phyloP scores from a whole-genome alignment of 1,140 invertebrate genomes.

The Lasioglossum albipes region DNA sequence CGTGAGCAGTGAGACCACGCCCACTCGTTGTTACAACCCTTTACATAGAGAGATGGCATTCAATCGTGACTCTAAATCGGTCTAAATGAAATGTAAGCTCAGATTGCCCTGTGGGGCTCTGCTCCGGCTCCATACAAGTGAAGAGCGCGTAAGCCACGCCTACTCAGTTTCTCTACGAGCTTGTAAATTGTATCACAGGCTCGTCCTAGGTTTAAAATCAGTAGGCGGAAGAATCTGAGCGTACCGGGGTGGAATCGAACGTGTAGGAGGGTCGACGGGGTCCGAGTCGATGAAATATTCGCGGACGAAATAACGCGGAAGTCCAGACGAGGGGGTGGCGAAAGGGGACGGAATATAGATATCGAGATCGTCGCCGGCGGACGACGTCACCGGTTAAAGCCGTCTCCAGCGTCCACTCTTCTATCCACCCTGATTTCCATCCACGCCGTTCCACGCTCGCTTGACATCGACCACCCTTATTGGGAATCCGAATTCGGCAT shows the following conservation, averaged over 20 bases:
- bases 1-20: no score
- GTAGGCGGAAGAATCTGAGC: no score
- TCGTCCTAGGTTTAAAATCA: no score
- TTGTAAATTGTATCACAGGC: no score
- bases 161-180: no score
- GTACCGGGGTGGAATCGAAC: neutral
- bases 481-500: constrained; percentile 64
- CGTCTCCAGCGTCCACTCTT: constrained; percentile 45
- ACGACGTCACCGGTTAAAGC: constrained; percentile 48
- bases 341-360: constrained; percentile 30
- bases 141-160: no score
- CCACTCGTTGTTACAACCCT: no score
- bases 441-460: constrained; percentile 41
- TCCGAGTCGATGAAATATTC: constrained; percentile 24
- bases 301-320: constrained; percentile 36
- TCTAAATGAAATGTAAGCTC: no score
- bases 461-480: constrained; percentile 46
- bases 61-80: no score
- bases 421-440: constrained; percentile 42
- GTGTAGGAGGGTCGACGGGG: neutral
- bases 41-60: no score
- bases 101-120: no score
- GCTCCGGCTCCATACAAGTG: no score
- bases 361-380: constrained; percentile 25
- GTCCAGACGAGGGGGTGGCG: constrained; percentile 2